phyloP scores from a whole-genome alignment of 1,140 invertebrate species.

The Caenorhabditis tropicalis region DNA sequence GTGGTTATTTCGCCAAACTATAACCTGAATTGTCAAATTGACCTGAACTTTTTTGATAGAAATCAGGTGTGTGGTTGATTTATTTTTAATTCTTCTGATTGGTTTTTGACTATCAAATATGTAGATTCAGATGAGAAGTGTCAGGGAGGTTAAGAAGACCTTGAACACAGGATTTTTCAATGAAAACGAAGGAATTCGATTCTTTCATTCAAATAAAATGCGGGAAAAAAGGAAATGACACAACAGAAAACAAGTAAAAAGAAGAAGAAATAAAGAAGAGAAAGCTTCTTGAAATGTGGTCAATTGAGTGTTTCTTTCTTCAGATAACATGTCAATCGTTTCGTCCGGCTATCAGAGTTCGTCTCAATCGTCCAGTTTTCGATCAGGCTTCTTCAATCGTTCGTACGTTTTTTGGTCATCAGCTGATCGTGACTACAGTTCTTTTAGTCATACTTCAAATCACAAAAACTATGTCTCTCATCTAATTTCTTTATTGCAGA shows the following conservation, averaged over 20 bases:
- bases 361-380: conserved; percentile 51
- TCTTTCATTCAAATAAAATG: conserved; percentile 24
- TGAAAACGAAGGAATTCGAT: not conserved
- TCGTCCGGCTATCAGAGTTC: conserved; percentile 44
- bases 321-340: conserved; percentile 14
- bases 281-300: not conserved
- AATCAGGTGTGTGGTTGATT: not conserved
- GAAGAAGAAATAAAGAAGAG: not conserved
- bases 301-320: not conserved
- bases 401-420: conserved; percentile 45
- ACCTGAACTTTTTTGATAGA: not conserved
- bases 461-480: not conserved
- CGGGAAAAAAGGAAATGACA: not conserved
- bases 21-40: conserved; percentile 9
- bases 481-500: conserved; percentile 7
- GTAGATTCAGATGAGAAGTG: not conserved
- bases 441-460: not conserved
- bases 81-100: not conserved
- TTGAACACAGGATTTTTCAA: conserved; percentile 22
- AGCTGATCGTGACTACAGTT: not conserved
- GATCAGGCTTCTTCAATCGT: conserved; percentile 55
- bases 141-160: not conserved
- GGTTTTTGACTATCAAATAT: conserved; percentile 37
- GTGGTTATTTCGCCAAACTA: conserved; percentile 4
- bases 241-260: not conserved